A percentile compares a stretch with the other conserved stretches of the same genome.
These are phyloP conservation scores for Orthonychiurus folsomi DNA, from an alignment of 2,888 invertebrate genomes.

Conservation along the genomic window DNA sequence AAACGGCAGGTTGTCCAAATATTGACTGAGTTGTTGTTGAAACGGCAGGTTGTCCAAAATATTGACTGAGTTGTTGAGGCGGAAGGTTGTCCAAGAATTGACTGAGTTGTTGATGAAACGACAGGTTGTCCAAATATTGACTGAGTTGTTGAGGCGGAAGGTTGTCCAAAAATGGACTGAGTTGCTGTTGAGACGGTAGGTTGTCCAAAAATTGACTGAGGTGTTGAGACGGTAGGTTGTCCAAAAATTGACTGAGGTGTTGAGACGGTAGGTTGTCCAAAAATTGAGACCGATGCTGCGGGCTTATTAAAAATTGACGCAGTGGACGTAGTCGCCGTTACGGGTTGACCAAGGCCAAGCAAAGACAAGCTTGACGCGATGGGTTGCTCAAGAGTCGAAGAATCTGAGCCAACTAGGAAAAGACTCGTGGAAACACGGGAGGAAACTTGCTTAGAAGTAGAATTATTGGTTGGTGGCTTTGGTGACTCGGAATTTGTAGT, in stretches of 20 bases:
- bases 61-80: neutral
- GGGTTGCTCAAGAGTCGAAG: too few species aligned
- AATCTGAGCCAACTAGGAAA: too few species aligned
- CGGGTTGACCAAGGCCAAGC: too few species aligned
- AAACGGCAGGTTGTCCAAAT: neutral
- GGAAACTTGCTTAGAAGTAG: too few species aligned
- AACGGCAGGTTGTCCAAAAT: neutral
- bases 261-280: neutral
- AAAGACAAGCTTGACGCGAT: too few species aligned
- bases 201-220: neutral
- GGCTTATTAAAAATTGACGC: constrained; percentile 1
- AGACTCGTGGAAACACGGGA: too few species aligned
- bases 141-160: neutral
- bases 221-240: neutral
- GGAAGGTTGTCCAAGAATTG: neutral
- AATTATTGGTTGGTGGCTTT: too few species aligned
- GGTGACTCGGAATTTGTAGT: too few species aligned
- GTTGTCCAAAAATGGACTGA: neutral
- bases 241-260: neutral
- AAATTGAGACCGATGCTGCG: neutral
- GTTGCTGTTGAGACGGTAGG: neutral
- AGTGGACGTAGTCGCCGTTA: neutral
- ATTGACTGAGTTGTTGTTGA: neutral
- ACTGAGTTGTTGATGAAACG: too few species aligned
- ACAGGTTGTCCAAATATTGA: neutral